A percentile compares a stretch with the other conserved stretches of the same genome.
These are phyloP conservation scores for Drosophila mettleri DNA, from an alignment of 2,888 invertebrate genomes.

Conservation along the genomic window DNA sequence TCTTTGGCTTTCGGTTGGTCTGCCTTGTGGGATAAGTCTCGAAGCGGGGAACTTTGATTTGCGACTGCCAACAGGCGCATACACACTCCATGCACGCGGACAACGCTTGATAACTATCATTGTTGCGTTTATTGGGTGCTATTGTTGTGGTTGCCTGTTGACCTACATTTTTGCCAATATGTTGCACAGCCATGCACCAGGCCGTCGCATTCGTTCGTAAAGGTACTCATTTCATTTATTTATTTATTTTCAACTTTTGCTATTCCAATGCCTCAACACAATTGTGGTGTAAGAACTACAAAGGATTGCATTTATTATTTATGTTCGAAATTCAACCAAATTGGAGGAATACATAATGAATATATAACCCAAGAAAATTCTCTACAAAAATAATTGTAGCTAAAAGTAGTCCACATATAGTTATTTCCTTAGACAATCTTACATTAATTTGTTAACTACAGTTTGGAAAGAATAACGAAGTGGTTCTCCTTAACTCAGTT, in stretches of 20 bases:
- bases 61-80: conserved; percentile 47
- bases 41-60: conserved; percentile 36
- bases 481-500: not conserved
- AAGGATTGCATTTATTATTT: not conserved
- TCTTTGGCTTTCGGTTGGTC: conserved; percentile 48
- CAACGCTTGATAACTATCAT: conserved; percentile 54
- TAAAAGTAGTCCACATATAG: not conserved
- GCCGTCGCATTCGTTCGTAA: conserved; percentile 5
- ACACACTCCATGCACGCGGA: conserved; percentile 8
- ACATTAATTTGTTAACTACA: not conserved
- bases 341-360: not conserved
- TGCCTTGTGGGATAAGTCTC: conserved; percentile 8
- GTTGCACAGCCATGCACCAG: conserved; percentile 52
- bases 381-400: not conserved
- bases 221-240: conserved; percentile 10
- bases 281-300: conserved; percentile 6
- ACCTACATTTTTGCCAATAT: conserved; percentile 79
- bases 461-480: not conserved
- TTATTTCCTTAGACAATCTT: not conserved
- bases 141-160: conserved; percentile 71
- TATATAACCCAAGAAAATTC: not conserved
- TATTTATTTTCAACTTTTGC: conserved; percentile 18
- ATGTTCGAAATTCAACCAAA: not conserved
- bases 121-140: conserved; percentile 73
- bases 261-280: conserved; percentile 6